Base-by-base conservation (phyloP, 2,888 invertebrate genomes). In the Noctua fimbriata region DNA sequence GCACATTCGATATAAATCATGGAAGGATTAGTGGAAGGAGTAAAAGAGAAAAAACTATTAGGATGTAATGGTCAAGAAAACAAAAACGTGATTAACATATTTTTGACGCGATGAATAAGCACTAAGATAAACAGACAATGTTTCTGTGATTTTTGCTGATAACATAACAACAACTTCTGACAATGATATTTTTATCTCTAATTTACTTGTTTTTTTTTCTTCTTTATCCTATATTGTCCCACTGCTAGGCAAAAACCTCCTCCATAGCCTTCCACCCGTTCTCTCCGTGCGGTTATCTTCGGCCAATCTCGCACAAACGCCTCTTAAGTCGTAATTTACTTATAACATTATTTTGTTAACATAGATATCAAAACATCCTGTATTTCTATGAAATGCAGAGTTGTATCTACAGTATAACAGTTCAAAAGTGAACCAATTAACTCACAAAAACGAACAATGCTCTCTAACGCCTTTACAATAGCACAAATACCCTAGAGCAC, bases 401-500 rank as follows among this genome's bases (percentile, higher is more conserved):
- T n/a, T 24, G 10, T n/a, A 55, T 10, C 52, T 52, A 55, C 3
- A 21, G 21, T 18, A 63, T n/a, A n/a, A n/a, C n/a, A n/a, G n/a
- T n/a, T n/a, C 18, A 63, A 47, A 47, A 73, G 10, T 73, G 41
- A 21, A 41, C 5, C 0, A 0, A 55, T 55, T 55, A 9, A 47
- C 4, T n/a, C 10, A 55, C 21, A 69, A 82, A 69, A 77, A 60
- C 24, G 32, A 36, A 67, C 47, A 75, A 16, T 67, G 24, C 44
- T 66, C 12, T 36, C 7, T 14, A 36, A 65, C 16, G 28, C 16
- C 28, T 36, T 63, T n/a, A 71, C 12, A 75, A 69, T 52, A 58
- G 9, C 60, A 32, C 36, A 76, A 83, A 81, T 76, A 41, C 67
- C 41, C 10, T 36, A 66, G 1, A 84, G 76, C 65, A 66, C 85